These are phyloP conservation scores for Laodelphax striatellus DNA, from an alignment of 1,140 invertebrate genomes.

Conservation along the genomic window DNA sequence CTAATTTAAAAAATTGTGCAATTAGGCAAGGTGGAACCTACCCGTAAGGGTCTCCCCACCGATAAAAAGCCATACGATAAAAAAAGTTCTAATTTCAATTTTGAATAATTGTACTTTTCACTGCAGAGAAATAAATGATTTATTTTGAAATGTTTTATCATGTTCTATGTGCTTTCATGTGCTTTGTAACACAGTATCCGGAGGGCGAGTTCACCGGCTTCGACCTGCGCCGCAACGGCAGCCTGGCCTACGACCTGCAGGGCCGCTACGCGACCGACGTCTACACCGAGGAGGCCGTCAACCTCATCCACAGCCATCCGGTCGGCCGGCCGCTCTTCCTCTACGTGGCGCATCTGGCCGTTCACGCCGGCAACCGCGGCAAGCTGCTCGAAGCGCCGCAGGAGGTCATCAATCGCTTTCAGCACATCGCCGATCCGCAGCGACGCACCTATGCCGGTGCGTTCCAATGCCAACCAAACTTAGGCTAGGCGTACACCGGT, in stretches of 20 bases:
- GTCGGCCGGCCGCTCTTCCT: conserved; percentile 45
- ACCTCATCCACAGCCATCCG: conserved; percentile 46
- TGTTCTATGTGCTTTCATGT: conserved; percentile 17
- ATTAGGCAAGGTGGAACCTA: too few relatives aligned
- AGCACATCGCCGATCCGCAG: conserved; percentile 47
- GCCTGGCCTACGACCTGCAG: conserved; percentile 43
- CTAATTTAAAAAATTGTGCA: too few relatives aligned
- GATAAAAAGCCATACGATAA: too few relatives aligned
- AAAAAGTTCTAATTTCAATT: too few relatives aligned
- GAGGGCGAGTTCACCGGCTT: conserved; percentile 36
- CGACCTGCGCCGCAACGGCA: conserved; percentile 41
- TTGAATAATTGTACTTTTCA: too few relatives aligned
- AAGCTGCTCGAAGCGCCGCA: conserved; percentile 45
- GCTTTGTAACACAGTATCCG: conserved; percentile 7
- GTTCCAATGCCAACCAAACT: not conserved
- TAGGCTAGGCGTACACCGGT: too few relatives aligned
- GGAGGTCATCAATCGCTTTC: conserved; percentile 47
- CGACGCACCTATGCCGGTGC: conserved; percentile 53
- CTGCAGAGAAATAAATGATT: too few relatives aligned
- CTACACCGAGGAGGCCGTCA: conserved; percentile 49
- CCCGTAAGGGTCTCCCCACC: too few relatives aligned
- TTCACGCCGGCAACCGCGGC: conserved; percentile 48
- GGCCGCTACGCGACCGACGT: conserved; percentile 57
- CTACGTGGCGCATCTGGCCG: conserved; percentile 52
- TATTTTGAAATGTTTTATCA: not conserved